Conservation (phyloP, 2,888 invertebrate species). For the Tolmerus cingulatus region DNA sequence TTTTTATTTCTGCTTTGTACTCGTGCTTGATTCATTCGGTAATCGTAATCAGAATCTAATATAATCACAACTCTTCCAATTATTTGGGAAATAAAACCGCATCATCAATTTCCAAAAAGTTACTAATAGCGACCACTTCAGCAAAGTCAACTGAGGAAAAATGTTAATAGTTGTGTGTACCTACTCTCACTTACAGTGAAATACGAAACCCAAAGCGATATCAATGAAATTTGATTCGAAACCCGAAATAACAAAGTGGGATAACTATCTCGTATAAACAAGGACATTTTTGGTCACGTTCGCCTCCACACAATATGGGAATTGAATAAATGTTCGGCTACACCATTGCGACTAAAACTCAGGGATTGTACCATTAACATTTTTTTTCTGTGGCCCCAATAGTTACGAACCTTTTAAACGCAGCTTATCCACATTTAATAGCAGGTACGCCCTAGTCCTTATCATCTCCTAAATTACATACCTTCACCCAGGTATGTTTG, state of each 20-base stretch:
- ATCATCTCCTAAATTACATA: background rate
- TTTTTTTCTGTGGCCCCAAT: background rate
- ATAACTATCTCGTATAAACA: background rate
- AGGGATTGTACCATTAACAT: background rate
- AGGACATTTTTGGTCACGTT: background rate
- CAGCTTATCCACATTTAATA: background rate
- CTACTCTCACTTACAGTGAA: background rate
- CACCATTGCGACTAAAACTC: background rate
- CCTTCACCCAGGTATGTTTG: background rate
- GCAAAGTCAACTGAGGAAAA: background rate
- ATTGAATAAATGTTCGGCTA: background rate
- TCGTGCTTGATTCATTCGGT: too few relatives aligned
- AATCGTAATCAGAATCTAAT: too few relatives aligned
- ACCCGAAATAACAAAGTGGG: background rate
- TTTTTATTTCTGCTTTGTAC: too few relatives aligned
- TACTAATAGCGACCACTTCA: background rate
- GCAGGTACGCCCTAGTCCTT: background rate
- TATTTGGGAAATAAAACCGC: background rate
- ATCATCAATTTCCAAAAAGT: background rate
- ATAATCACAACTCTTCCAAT: background rate
- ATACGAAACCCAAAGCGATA: background rate
- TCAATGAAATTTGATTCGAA: background rate
- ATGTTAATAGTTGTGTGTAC: background rate
- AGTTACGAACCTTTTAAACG: background rate
- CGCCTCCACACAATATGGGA: background rate